Conservation (phyloP, 1,140 invertebrate species). For the Heliconius hermathena region DNA sequence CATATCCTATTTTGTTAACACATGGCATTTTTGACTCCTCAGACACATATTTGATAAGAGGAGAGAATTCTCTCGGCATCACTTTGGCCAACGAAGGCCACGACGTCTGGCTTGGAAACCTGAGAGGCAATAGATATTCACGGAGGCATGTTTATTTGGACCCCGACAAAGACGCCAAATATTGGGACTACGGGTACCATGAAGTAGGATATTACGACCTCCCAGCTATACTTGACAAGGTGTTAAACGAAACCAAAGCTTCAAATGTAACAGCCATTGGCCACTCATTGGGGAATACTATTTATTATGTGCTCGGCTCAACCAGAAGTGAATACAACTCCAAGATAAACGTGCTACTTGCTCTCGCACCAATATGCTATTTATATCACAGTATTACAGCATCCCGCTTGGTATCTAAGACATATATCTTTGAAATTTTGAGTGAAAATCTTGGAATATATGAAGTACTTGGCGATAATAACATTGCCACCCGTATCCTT, state of each 20-base stretch:
- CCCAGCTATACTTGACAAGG: slow-evolving; percentile 85
- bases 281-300: slow-evolving; percentile 81
- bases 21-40: slow-evolving; percentile 87
- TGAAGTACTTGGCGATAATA: background rate
- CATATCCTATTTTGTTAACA: slow-evolving; percentile 83
- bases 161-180: slow-evolving; percentile 72
- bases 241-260: slow-evolving; percentile 77
- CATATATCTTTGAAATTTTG: background rate
- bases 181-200: slow-evolving; percentile 84
- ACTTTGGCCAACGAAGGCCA: slow-evolving; percentile 78
- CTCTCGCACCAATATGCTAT: slow-evolving; percentile 19
- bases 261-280: slow-evolving; percentile 78
- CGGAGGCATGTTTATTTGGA: slow-evolving; percentile 79
- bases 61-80: slow-evolving; percentile 71
- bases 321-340: slow-evolving; percentile 23
- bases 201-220: slow-evolving; percentile 85
- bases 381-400: background rate
- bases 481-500: background rate
- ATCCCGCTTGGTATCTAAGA: background rate
- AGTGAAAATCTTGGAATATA: background rate
- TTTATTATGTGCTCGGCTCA: slow-evolving; percentile 77
- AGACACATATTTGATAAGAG: slow-evolving; percentile 83
- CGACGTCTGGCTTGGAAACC: slow-evolving; percentile 88
- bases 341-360: slow-evolving; percentile 23
- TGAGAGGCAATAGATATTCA: slow-evolving; percentile 86